phyloP scores from a whole-genome alignment of 2,888 invertebrate genomes.

The Drosophila fungiperda region DNA sequence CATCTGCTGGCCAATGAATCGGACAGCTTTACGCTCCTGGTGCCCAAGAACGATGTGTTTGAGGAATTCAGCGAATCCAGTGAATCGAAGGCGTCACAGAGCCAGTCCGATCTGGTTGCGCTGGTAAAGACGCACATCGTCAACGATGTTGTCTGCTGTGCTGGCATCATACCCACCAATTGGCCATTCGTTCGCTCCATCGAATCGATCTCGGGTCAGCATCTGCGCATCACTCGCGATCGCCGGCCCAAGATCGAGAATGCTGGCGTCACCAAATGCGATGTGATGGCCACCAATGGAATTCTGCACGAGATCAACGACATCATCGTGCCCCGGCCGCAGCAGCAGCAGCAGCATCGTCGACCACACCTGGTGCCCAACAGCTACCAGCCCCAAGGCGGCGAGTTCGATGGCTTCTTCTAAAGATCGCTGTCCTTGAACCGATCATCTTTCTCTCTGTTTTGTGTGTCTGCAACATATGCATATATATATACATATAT shows the following conservation, averaged over 20 bases:
- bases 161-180: conserved; percentile 84
- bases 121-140: conserved; percentile 84
- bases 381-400: conserved; percentile 55
- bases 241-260: conserved; percentile 85
- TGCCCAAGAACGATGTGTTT: conserved; percentile 85
- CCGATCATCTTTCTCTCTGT: conserved; percentile 6
- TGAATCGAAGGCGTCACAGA: conserved; percentile 66
- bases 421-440: conserved; percentile 38
- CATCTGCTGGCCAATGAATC: conserved; percentile 77
- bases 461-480: conserved; percentile 25
- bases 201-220: conserved; percentile 82
- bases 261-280: conserved; percentile 85
- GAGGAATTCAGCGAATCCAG: conserved; percentile 80
- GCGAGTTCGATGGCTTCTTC: conserved; percentile 76
- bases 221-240: conserved; percentile 84
- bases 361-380: conserved; percentile 55
- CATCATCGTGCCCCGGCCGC: conserved; percentile 77
- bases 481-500: conserved; percentile 35
- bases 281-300: conserved; percentile 84
- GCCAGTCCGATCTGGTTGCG: conserved; percentile 71
- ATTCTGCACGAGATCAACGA: conserved; percentile 85
- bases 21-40: conserved; percentile 82
- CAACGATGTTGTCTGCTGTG: conserved; percentile 85
- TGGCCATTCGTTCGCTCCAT: conserved; percentile 85
- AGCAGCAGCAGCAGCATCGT: conserved; percentile 49